Conservation (phyloP, 92 coral and sea anemone species). For the Scolanthus callimorphus region DNA sequence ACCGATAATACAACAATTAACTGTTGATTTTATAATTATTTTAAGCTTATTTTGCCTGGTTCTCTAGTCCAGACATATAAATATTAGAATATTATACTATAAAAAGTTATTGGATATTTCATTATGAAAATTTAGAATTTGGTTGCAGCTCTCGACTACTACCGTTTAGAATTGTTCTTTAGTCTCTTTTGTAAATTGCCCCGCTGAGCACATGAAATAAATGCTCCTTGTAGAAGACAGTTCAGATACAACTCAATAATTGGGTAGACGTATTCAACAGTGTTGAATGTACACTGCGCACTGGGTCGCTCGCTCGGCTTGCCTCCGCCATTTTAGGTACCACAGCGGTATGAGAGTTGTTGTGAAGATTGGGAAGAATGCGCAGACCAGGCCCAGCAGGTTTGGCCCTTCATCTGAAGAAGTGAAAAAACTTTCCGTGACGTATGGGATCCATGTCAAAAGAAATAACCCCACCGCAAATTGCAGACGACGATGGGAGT, state of each 20-base stretch:
- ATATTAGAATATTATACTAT: too few species aligned
- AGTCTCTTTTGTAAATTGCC: too few species aligned
- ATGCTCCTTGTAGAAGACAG: too few species aligned
- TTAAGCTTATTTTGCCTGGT: too few species aligned
- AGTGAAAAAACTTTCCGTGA: slow-evolving; percentile 88
- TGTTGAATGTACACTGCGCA: slow-evolving; percentile 11
- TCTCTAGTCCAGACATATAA: too few species aligned
- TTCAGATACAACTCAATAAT: not conserved
- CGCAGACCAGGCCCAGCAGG: slow-evolving; percentile 81
- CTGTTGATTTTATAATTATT: too few species aligned
- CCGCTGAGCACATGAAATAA: slow-evolving; percentile 10
- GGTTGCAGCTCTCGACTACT: too few species aligned
- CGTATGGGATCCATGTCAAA: slow-evolving; percentile 92
- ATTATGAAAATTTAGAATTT: too few species aligned
- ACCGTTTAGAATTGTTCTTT: too few species aligned
- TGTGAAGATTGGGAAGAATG: slow-evolving; percentile 85
- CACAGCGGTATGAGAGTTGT: slow-evolving; percentile 90
- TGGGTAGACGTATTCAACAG: not conserved
- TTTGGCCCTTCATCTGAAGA: slow-evolving; percentile 68
- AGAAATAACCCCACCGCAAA: slow-evolving; percentile 78
- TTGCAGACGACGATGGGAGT: slow-evolving; percentile 80
- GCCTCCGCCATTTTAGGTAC: slow-evolving; percentile 73
- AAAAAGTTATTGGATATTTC: too few species aligned
- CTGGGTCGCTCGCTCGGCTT: slow-evolving; percentile 31
- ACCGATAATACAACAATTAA: too few species aligned